A percentile compares a stretch with the other conserved stretches of the same genome.
Conservation (phyloP, 1,140 invertebrate species). For the Drosophila saltans region DNA sequence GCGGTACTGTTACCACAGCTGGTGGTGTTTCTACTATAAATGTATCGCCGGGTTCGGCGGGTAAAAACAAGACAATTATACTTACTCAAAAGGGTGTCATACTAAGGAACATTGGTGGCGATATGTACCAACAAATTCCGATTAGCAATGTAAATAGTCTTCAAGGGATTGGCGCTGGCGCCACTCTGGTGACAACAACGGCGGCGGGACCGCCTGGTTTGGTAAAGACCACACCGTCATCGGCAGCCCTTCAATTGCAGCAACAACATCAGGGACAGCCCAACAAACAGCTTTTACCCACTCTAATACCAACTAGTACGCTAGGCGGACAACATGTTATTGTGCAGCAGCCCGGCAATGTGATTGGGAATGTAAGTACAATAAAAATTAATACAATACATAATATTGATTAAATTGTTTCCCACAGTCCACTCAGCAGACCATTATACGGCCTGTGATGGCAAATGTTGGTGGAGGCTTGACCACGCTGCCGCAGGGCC, state of each 20-base stretch:
- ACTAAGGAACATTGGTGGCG: conserved; percentile 77
- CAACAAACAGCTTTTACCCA: conserved; percentile 72
- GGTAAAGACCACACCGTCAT: conserved; percentile 70
- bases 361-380: conserved; percentile 74
- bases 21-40: conserved; percentile 54
- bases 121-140: conserved; percentile 82
- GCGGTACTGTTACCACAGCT: conserved; percentile 38
- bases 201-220: conserved; percentile 76
- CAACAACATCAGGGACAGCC: conserved; percentile 45
- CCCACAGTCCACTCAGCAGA: conserved; percentile 73
- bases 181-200: conserved; percentile 75
- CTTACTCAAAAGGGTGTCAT: conserved; percentile 81
- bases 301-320: conserved; percentile 78
- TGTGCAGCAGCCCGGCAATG: conserved; percentile 70
- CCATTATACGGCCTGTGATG: conserved; percentile 80
- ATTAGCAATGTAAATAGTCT: conserved; percentile 76
- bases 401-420: background rate
- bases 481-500: conserved; percentile 79
- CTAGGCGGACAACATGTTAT: conserved; percentile 70
- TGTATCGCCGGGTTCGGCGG: conserved; percentile 55
- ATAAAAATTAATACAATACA: background rate
- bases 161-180: conserved; percentile 60
- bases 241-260: conserved; percentile 42
- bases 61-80: conserved; percentile 81
- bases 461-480: conserved; percentile 68